A percentile compares a stretch with the other conserved stretches of the same genome.
Evolutionary conservation across 1,140 invertebrate species (phyloP).

Genomic region (Octopus sinensis): DNA sequence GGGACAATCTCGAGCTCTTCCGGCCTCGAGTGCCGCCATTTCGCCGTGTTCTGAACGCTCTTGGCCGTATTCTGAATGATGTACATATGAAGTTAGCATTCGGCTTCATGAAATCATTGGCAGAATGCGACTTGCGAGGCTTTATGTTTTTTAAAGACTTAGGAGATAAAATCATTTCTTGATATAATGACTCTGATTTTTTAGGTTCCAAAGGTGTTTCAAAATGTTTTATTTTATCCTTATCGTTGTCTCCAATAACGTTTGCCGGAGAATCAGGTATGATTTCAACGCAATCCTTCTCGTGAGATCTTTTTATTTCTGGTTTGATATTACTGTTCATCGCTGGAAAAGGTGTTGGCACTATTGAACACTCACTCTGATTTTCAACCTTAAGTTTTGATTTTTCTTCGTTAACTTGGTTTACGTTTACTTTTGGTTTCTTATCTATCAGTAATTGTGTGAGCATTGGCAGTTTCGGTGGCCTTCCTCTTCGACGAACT

Average conservation of each 20-base stretch:
- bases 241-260: not conserved
- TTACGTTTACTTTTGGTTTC: constrained; percentile 13
- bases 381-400: not conserved
- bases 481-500: constrained; percentile 39
- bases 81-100: constrained; percentile 45
- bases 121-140: constrained; percentile 34
- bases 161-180: constrained; percentile 45
- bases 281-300: not conserved
- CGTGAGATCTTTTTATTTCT: not conserved
- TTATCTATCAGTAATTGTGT: constrained; percentile 37
- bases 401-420: not conserved
- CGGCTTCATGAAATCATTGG: constrained; percentile 40
- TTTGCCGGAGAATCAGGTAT: not conserved
- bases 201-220: not conserved
- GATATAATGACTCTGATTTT: constrained; percentile 31
- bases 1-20: constrained; percentile 20
- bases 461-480: constrained; percentile 43
- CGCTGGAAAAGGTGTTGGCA: not conserved
- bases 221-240: not conserved
- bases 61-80: constrained; percentile 41
- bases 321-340: not conserved
- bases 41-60: constrained; percentile 22
- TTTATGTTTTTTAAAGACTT: constrained; percentile 42
- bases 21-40: constrained; percentile 21
- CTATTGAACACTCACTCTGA: not conserved